These are phyloP conservation scores for Bothrops jararaca DNA, from an alignment of 2,113 vertebrate species.

Conservation along the genomic window DNA sequence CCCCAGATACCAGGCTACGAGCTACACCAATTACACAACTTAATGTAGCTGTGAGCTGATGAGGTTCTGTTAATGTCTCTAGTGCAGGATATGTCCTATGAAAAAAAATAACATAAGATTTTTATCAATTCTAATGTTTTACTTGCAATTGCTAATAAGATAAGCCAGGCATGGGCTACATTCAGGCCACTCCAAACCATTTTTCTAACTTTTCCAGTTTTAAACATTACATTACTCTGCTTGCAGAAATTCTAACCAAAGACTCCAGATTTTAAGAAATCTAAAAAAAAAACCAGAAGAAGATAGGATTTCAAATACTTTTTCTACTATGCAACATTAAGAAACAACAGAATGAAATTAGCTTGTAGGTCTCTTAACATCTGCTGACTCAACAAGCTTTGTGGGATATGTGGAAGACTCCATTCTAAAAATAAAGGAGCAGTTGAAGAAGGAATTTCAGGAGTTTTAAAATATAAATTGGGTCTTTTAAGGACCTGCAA, in stretches of 20 bases:
- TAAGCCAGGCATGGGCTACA: not conserved
- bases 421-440: not conserved
- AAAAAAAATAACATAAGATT: not conserved
- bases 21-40: conserved; percentile 98
- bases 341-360: not conserved
- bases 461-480: not conserved
- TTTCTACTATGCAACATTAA: not conserved
- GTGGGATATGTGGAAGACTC: not conserved
- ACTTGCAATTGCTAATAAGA: not conserved
- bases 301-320: conserved; percentile 3
- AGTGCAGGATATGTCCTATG: conserved; percentile 92
- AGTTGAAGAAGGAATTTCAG: not conserved
- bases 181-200: not conserved
- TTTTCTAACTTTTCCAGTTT: not conserved
- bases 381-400: not conserved
- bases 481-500: not conserved
- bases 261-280: too few relatives aligned
- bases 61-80: conserved; percentile 96
- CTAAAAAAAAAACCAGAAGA: not conserved
- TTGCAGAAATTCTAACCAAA: not conserved
- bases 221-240: not conserved
- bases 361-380: not conserved
- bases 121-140: not conserved
- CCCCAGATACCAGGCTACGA: conserved; percentile 90
- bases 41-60: conserved; percentile 96